Percentiles rank a stretch among this genome's conserved stretches.
Evolutionary conservation across 1,140 invertebrate species (phyloP).

Genomic region (Drosophila asahinai): DNA sequence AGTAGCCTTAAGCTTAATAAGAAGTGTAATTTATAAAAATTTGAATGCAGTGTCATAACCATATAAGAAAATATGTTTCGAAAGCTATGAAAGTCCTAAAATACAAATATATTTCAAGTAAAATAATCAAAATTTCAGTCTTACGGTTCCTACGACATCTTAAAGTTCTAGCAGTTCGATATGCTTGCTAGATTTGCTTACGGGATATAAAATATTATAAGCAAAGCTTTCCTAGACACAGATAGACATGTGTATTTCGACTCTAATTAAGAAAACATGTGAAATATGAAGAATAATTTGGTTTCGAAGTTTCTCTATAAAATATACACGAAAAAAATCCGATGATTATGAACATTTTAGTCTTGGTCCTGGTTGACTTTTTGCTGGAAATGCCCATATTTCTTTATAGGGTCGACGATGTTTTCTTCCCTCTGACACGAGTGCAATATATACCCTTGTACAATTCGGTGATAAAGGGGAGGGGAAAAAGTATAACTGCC

Average conservation of each 20-base stretch:
- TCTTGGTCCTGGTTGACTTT: too few relatives aligned
- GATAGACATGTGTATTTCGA: slow-evolving; percentile 1
- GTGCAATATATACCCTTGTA: slow-evolving; percentile 5
- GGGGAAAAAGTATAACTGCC: slow-evolving; percentile 3
- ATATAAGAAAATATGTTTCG: too few relatives aligned
- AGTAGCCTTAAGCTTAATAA: too few relatives aligned
- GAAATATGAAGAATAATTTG: too few relatives aligned
- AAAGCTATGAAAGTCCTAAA: neutral
- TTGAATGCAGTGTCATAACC: too few relatives aligned
- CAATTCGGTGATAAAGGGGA: neutral
- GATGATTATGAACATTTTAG: too few relatives aligned
- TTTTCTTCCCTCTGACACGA: neutral
- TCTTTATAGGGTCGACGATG: slow-evolving; percentile 11
- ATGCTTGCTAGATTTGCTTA: neutral
- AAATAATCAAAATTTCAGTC: too few relatives aligned
- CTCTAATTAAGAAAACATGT: slow-evolving; percentile 3
- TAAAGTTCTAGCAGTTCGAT: neutral
- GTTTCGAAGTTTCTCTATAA: too few relatives aligned
- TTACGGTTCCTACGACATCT: too few relatives aligned
- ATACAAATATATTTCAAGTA: neutral
- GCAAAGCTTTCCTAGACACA: neutral
- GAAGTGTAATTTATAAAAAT: too few relatives aligned
- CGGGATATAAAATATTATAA: neutral
- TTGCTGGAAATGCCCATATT: neutral
- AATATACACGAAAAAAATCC: too few relatives aligned